Percentiles rank a stretch among this genome's conserved stretches.
These are phyloP conservation scores for Catharus minimus DNA, from an alignment of 2,113 vertebrate genomes.

Conservation along the genomic window DNA sequence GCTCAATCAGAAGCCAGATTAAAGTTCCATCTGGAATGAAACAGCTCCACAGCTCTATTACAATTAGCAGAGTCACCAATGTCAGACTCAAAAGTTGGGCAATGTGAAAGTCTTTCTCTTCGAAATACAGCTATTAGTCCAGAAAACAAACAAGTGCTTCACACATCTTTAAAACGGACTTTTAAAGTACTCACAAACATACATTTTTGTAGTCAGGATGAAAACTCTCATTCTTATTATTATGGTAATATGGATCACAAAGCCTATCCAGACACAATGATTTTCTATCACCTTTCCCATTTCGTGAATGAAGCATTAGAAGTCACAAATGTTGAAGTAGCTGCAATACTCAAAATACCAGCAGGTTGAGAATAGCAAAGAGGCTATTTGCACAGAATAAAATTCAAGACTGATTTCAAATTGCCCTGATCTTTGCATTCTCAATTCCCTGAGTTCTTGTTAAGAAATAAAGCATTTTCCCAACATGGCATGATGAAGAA, in stretches of 20 bases:
- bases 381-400: neutral
- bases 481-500: neutral
- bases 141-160: slow-evolving; percentile 4
- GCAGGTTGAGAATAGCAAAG: neutral
- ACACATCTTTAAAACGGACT: neutral
- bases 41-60: slow-evolving; percentile 71
- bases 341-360: neutral
- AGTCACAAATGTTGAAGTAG: neutral
- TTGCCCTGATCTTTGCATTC: neutral
- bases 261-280: neutral
- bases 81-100: slow-evolving; percentile 51
- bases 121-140: neutral
- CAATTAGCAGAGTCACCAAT: slow-evolving; percentile 74
- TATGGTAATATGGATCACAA: neutral
- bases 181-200: neutral
- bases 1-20: slow-evolving; percentile 79
- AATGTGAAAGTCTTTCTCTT: slow-evolving; percentile 19
- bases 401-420: neutral
- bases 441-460: neutral
- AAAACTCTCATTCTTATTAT: neutral
- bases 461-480: neutral
- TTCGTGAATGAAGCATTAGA: neutral
- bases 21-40: slow-evolving; percentile 79
- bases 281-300: neutral
- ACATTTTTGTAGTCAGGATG: neutral